phyloP scores from a whole-genome alignment of 2,888 invertebrate species.

The Entomobrya multifasciata region DNA sequence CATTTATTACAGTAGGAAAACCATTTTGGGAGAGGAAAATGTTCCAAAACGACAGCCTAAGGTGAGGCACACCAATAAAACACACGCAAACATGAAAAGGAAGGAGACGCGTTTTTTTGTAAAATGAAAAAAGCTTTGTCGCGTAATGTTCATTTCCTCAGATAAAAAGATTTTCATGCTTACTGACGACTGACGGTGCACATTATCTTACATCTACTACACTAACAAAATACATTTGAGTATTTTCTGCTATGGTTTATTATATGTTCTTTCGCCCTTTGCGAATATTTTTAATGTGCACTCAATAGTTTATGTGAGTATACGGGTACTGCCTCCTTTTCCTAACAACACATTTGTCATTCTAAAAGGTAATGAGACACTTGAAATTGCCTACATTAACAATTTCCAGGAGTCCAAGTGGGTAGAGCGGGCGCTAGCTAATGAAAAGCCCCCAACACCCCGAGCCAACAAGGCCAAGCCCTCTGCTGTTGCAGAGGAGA shows the following conservation, averaged over 20 bases:
- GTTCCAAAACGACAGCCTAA: constrained; percentile 64
- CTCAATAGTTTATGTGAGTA: background rate
- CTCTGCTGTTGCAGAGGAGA: constrained; percentile 43
- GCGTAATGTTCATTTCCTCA: background rate
- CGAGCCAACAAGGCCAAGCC: constrained; percentile 52
- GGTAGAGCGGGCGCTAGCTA: constrained; percentile 74
- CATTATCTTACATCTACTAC: constrained; percentile 29
- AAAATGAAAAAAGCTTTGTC: constrained; percentile 5
- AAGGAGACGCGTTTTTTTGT: constrained; percentile 10
- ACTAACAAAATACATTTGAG: constrained; percentile 44
- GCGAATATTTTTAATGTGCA: background rate
- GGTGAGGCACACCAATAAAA: constrained; percentile 58
- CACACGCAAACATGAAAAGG: constrained; percentile 38
- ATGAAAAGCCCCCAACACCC: constrained; percentile 72
- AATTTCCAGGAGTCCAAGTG: constrained; percentile 76
- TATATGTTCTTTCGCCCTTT: constrained; percentile 1
- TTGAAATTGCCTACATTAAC: constrained; percentile 63
- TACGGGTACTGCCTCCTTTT: background rate
- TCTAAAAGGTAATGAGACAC: constrained; percentile 62
- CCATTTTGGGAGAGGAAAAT: constrained; percentile 75
- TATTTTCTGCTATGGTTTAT: background rate
- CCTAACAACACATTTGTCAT: constrained; percentile 50
- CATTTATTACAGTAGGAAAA: constrained; percentile 78
- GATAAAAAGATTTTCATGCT: constrained; percentile 33
- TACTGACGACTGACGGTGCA: constrained; percentile 16